phyloP scores from a whole-genome alignment of 2,113 vertebrate genomes.

The Phyllopteryx taeniolatus region DNA sequence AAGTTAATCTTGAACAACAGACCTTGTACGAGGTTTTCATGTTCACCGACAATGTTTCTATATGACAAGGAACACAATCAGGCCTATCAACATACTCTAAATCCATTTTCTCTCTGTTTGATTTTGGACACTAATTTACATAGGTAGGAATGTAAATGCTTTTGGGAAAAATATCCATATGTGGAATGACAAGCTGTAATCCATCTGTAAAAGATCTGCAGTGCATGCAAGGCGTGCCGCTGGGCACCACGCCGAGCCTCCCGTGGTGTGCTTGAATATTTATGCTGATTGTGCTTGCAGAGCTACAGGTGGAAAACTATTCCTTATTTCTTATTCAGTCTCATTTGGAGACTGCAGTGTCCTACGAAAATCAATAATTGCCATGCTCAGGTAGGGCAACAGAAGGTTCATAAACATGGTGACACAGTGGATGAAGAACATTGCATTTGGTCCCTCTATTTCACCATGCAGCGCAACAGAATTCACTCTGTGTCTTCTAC shows the following conservation, averaged over 20 bases:
- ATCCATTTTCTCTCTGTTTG: background rate
- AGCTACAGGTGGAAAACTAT: slow-evolving; percentile 30
- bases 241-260: slow-evolving; percentile 9
- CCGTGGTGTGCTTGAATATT: slow-evolving; percentile 44
- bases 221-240: slow-evolving; percentile 22
- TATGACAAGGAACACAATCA: too few species aligned
- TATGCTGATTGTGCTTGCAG: slow-evolving; percentile 14
- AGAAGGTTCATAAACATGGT: slow-evolving; percentile 20
- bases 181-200: slow-evolving; percentile 6
- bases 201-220: slow-evolving; percentile 11
- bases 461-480: background rate
- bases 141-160: background rate
- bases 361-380: slow-evolving; percentile 9
- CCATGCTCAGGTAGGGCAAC: slow-evolving; percentile 8
- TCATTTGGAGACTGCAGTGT: slow-evolving; percentile 34
- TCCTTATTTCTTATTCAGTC: slow-evolving; percentile 31
- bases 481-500: background rate
- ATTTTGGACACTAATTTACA: background rate
- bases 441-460: slow-evolving; percentile 10
- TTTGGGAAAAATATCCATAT: background rate
- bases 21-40: too few species aligned
- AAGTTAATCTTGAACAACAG: too few species aligned
- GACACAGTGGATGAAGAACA: slow-evolving; percentile 11
- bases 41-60: too few species aligned
- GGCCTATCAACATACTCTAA: background rate